These are phyloP conservation scores for Melanaphis sacchari DNA, from an alignment of 1,140 invertebrate genomes.

Conservation along the genomic window DNA sequence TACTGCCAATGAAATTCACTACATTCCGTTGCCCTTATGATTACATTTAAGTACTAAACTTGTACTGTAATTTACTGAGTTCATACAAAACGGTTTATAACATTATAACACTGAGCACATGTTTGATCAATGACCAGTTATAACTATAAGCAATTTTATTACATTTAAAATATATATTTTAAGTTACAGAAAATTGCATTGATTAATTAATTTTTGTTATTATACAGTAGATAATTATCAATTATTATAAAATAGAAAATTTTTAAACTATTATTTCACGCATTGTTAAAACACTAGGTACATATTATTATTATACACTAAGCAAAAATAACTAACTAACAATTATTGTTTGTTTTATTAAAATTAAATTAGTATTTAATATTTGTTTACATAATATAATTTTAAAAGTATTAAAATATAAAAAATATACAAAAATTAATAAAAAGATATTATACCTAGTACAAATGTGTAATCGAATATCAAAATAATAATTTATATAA, in stretches of 20 bases:
- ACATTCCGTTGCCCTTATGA: constrained; percentile 30
- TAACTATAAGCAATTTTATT: neutral
- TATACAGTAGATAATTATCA: neutral
- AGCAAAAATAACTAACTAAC: neutral
- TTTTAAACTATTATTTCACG: too few species aligned
- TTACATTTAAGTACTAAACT: neutral
- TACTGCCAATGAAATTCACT: neutral
- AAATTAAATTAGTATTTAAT: neutral
- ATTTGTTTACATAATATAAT: neutral
- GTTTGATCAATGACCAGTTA: neutral
- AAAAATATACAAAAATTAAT: neutral
- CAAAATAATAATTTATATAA: neutral
- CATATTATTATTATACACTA: neutral
- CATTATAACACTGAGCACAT: neutral
- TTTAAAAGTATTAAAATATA: neutral
- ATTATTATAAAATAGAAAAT: neutral
- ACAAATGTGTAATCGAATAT: neutral
- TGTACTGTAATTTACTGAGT: neutral
- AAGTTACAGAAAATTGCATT: neutral
- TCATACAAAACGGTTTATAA: neutral
- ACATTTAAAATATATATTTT: neutral
- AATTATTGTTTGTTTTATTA: neutral
- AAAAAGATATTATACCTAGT: neutral
- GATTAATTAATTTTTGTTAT: neutral
- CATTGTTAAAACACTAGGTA: neutral